Base-by-base conservation (phyloP, 2,888 invertebrate species). In the Limnephilus auricula region DNA sequence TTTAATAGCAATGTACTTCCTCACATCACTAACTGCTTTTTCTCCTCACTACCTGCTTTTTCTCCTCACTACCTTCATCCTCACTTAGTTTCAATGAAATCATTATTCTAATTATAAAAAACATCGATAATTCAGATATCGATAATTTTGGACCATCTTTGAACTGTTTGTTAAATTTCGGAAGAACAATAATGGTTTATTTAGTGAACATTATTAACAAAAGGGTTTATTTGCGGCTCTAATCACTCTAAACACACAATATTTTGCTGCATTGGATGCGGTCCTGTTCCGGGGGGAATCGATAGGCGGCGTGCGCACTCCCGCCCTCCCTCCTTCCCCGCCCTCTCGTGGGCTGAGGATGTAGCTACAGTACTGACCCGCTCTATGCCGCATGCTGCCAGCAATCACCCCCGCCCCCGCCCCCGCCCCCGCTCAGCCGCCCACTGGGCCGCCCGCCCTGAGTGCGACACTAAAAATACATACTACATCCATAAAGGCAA, bases 331-430 rank as follows among this genome's bases (percentile, higher is more conserved):
- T 25, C 78, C 25, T 18, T 34, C 89, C 79, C 50, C 12, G 1
- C 78, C 40, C n/a, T 4, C 45, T n/a, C 50, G 18, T 65, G 50
- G 25, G n/a, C 80, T 32, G 79, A n/a, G 80, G 79, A 40, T 32
- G 86, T 15, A 30, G 82, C 34, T 15, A 18, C 45, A 40, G 90
- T 87, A 90, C 86, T 79, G 85, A 90, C 90, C 85, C 90, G 90
- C 90, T 84, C 90, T 90, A 85, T 90, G 78, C 90, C 90, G 90
- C 90, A 90, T 90, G 90, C 87, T 90, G 79, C 88, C 88, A 78
- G 88, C 88, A 88, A 32, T 34, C 78, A 32, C 37, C 88, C 79
- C 79, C 90, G 40, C 40, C 34, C 50, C 85, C 6, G n/a, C 86
- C 90, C 18, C 34, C 88, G 10, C 79, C 89, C 30, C 89, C 30